A percentile compares a stretch with the other conserved stretches of the same genome.
Evolutionary conservation across 2,113 vertebrate genomes (phyloP).

Genomic region (Gadus macrocephalus): DNA sequence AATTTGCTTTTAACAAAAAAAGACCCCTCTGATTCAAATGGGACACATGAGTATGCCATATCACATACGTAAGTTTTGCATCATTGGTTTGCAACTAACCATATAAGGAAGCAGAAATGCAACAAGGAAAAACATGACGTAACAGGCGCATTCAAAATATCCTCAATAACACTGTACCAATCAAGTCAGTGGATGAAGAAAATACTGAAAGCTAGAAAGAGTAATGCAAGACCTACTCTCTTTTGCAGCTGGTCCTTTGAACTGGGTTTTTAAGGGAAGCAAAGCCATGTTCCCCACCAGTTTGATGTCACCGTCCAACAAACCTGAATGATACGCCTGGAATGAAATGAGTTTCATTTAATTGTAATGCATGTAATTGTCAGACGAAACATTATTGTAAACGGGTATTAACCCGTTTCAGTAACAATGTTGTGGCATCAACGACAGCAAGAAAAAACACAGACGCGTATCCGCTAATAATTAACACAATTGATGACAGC

Average conservation of each 20-base stretch:
- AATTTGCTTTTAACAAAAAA: too few species aligned
- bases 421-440: neutral
- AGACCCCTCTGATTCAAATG: too few species aligned
- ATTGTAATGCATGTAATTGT: neutral
- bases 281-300: conserved; percentile 94
- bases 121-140: neutral
- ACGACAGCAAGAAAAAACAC: neutral
- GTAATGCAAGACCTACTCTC: conserved; percentile 74
- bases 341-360: neutral
- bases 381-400: neutral
- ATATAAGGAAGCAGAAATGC: conserved; percentile 48
- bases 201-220: neutral
- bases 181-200: too few species aligned
- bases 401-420: neutral
- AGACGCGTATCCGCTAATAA: too few species aligned
- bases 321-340: conserved; percentile 92
- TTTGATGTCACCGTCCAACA: conserved; percentile 86
- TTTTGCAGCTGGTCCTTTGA: conserved; percentile 92
- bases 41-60: neutral
- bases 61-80: neutral
- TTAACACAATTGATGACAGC: too few species aligned
- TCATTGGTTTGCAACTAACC: conserved; percentile 17
- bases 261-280: conserved; percentile 91
- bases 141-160: too few species aligned
- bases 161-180: too few species aligned